Base-by-base conservation (phyloP, 2,888 invertebrate genomes). In the Athalia circularis region DNA sequence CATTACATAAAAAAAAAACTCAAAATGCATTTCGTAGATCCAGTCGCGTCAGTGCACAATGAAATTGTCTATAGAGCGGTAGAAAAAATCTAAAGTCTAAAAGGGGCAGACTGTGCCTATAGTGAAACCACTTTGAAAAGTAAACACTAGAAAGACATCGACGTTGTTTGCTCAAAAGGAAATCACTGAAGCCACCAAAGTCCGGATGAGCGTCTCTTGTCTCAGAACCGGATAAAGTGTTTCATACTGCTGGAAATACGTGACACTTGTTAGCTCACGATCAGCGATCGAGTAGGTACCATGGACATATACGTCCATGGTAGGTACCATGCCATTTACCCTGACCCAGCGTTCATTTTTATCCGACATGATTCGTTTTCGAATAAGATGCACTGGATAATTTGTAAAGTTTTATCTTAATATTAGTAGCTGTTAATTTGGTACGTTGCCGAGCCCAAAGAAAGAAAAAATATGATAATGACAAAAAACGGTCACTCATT, bases 91-190 rank as follows among this genome's bases (percentile, higher is more conserved):
- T 45, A 59, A 72, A 57, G 47, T 57, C 45, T 59, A 29, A 15
- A 52, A 47, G 72, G 72, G 59, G 15, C 47, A 59, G 47, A 72
- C 72, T 59, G 54, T 11, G 54, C 72, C 72, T 59, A 13, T 47
- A 72, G 47, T 72, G 47, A 47, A 72, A 72, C 72, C 72, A 72
- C 72, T 72, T 72, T 72, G 72, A 9, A 72, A 45, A 13, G 59
- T 47, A 72, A 72, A 72, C 72, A 72, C 72, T 72, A 59, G 72
- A 72, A 72, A 72, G 57, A 72, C 72, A 72, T 72, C 72, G 59
- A 59, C 45, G 47, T n/a, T 72, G 59, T 72, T 72, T 72, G 15
- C 47, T 72, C 59, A 59, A 72, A 54, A 72, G 72, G 72, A 72
- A 72, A 72, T 72, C 72, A 72, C 47, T 72, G 72, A 59, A 72